A percentile compares a stretch with the other conserved stretches of the same genome.
Conservation (phyloP, 2,797 vertebrate genomes). For the Rhynchotus rufescens region DNA sequence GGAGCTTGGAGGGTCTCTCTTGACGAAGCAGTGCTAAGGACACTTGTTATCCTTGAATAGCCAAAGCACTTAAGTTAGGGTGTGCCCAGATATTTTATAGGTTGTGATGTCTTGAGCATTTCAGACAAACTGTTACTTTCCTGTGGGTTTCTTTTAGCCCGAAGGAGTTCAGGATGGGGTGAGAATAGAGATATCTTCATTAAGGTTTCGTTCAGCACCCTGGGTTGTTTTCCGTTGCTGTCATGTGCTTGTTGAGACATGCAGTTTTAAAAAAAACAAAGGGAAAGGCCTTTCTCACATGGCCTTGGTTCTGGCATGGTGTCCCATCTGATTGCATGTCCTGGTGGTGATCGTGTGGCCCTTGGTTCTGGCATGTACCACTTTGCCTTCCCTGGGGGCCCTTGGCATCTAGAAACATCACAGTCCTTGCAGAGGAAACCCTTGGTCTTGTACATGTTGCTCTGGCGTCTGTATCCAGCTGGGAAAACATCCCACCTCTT, state of each 20-base stretch:
- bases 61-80: not conserved
- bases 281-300: not conserved
- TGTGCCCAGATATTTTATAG: not conserved
- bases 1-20: not conserved
- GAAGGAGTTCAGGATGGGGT: not conserved
- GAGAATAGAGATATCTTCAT: not conserved
- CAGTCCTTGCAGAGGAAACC: not conserved
- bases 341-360: fast-evolving
- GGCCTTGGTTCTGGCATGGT: not conserved
- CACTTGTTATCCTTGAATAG: not conserved
- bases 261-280: not conserved
- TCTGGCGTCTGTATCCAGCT: fast-evolving
- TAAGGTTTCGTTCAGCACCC: not conserved
- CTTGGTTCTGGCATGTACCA: not conserved
- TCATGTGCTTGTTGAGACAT: not conserved
- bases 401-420: fast-evolving
- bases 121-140: not conserved
- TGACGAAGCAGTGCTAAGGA: not conserved
- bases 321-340: not conserved
- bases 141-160: not conserved
- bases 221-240: not conserved
- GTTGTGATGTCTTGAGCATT: not conserved
- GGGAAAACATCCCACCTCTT: not conserved
- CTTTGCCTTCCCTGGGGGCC: not conserved
- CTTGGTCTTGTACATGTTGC: fast-evolving